Evolutionary conservation across 2,888 invertebrate genomes (phyloP).

Genomic region (Dendrolimus pini): DNA sequence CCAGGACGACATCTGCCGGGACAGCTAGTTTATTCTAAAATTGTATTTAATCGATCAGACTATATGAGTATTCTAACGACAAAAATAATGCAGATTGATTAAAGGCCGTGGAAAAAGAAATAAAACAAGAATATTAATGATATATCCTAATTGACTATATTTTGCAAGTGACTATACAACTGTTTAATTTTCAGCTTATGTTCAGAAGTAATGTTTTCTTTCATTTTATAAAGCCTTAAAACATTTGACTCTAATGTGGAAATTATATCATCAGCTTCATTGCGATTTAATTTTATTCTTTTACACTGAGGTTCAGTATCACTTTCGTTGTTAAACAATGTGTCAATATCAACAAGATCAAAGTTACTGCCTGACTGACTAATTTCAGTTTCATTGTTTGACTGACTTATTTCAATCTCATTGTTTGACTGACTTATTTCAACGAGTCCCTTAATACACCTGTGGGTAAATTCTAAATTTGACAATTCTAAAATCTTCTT

Average conservation of each 20-base stretch:
- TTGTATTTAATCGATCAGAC: too few species aligned
- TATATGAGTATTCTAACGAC: too few species aligned
- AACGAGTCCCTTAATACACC: constrained; percentile 13
- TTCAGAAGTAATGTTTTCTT: constrained; percentile 32
- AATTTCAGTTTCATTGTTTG: too few species aligned
- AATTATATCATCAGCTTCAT: constrained; percentile 35
- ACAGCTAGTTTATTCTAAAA: too few species aligned
- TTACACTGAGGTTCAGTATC: constrained; percentile 47
- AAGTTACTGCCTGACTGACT: constrained; percentile 29
- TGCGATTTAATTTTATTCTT: constrained; percentile 37
- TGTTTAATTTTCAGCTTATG: constrained; percentile 35
- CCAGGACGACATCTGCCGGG: too few species aligned
- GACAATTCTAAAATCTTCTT: too few species aligned
- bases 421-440: too few species aligned
- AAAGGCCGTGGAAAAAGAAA: too few species aligned
- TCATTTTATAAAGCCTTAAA: constrained; percentile 29
- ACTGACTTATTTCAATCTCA: too few species aligned
- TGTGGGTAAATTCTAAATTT: constrained; percentile 12
- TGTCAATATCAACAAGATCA: constrained; percentile 48
- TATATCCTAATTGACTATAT: constrained; percentile 32
- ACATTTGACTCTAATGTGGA: constrained; percentile 40
- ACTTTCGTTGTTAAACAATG: constrained; percentile 35
- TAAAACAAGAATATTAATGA: constrained; percentile 10
- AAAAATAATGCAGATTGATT: too few species aligned
- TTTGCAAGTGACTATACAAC: constrained; percentile 41